phyloP scores from a whole-genome alignment of 2,888 invertebrate species.

The Plusia festucae region DNA sequence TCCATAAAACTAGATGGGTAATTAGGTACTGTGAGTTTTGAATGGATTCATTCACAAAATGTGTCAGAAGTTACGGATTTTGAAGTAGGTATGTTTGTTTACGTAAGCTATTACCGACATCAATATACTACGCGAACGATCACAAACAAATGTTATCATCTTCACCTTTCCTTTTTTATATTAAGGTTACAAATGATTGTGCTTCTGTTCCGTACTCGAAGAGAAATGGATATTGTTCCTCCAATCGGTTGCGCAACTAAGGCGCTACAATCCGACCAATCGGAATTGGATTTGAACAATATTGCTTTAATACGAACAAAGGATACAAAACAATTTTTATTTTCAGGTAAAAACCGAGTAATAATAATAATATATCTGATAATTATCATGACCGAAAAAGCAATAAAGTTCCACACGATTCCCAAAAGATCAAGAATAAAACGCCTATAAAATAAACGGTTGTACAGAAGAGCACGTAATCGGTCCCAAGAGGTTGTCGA shows the following conservation, averaged over 20 bases:
- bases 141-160: background rate
- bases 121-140: background rate
- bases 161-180: slow-evolving; percentile 2
- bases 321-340: background rate
- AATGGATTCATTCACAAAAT: too few species aligned
- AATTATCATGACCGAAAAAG: slow-evolving; percentile 36
- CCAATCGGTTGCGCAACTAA: slow-evolving; percentile 6
- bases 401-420: slow-evolving; percentile 30
- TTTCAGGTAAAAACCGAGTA: slow-evolving; percentile 2
- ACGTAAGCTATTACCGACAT: background rate
- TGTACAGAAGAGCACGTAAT: slow-evolving; percentile 43
- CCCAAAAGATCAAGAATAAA: slow-evolving; percentile 45
- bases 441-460: slow-evolving; percentile 48
- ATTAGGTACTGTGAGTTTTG: too few species aligned
- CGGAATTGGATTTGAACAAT: slow-evolving; percentile 8
- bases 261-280: slow-evolving; percentile 6
- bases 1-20: too few species aligned
- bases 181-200: slow-evolving; percentile 8
- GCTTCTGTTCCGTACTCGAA: background rate
- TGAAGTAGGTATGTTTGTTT: background rate
- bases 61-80: too few species aligned
- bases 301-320: background rate
- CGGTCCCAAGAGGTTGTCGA: slow-evolving; percentile 42
- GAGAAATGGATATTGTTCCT: slow-evolving; percentile 8
- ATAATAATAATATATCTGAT: slow-evolving; percentile 8